Evolutionary conservation across 30 jellyfish, hydroid and myxozoan species (phyloP), one percentile per base, ranked within the genome.

Genomic region (Chironex yamaguchii): DNA sequence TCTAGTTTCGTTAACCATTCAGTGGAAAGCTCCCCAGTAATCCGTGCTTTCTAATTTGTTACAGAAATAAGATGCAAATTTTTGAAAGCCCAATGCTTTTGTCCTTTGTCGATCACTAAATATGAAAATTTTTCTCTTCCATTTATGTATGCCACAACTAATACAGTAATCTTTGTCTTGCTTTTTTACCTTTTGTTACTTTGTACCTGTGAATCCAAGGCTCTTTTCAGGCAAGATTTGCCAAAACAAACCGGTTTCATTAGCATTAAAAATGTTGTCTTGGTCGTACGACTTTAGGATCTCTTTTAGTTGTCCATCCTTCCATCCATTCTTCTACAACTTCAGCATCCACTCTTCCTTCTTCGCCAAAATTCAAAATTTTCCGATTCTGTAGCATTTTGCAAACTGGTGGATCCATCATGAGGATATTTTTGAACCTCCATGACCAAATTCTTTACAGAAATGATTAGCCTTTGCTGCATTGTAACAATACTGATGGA

Each of bases 211-310:
- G 35, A 67, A 67, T 67, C 81, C 81, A 30, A 22, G n/a, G n/a
- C n/a, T n/a, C n/a, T n/a, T n/a, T n/a, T n/a, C n/a, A n/a, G n/a
- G n/a, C n/a, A n/a, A n/a, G n/a, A n/a, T n/a, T n/a, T n/a, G n/a
- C n/a, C n/a, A n/a, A n/a, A n/a, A n/a, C n/a, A n/a, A 22, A n/a
- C 14, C 81, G 21, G 81, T 67, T 67, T 67, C 81, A 67, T 67
- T 62, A 67, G 12, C 81, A 67, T 67, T 67, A 12, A 67, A 67
- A 24, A 67, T 67, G 54, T 26, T 67, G 22, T 67, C 77, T n/a
- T 42, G 77, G 20, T 64, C 42, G 30, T 64, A 64, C 42, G n/a
- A 27, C 77, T 64, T 22, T 27, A 64, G 77, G 42, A 64, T 64
- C 42, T 64, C 29, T 27, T 64, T 31, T 50, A 14, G 22, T 17